Evolutionary conservation across 2,888 invertebrate species (phyloP), one percentile per base, ranked within the genome.

Genomic region (Chrysomela aeneicollis): DNA sequence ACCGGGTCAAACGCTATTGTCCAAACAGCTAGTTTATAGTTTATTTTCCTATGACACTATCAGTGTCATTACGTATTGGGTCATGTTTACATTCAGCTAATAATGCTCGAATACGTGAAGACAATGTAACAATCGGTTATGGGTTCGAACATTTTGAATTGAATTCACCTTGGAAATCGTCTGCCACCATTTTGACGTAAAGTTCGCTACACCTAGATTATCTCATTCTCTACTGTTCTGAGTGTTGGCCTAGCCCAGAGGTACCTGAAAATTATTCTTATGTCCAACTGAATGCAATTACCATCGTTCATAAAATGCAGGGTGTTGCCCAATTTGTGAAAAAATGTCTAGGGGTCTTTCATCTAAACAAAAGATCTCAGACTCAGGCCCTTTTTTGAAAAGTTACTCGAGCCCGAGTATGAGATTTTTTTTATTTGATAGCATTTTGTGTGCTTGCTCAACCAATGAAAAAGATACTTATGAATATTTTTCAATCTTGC

Each of bases 111-210:
- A 37, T 54, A 19, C 42, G 26, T 54, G 49, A 62, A 57, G 57
- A 62, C 62, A 62, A 55, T 61, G 61, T 32, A 49, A 49, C 19
- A 10, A 42, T 62, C 18, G 19, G 37, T 53, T 21, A 42, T 42
- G 17, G 35, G 50, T 35, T 15, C 17, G 26, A 37, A 60, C 26
- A 26, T 26, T 42, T 53, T 52, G 4, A 30, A 52, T 51, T 59
- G 59, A 15, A 19, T 37, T 37, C 15, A 37, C 59, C 50, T 59
- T 46, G 60, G 37, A 15, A 22, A 30, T n/a, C 18, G 50, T 50
- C 35, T 26, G 46, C 12, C 26, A 18, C 10, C 22, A 57, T 26
- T 57, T 57, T 57, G 46, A 30, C 30, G 42, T 42, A n/a, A 42
- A 55, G 55, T 55, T 55, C 55, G 42, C 18, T 17, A 26, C 46